Base-by-base conservation (phyloP, 2,113 vertebrate genomes). In the Nesogale talazaci region DNA sequence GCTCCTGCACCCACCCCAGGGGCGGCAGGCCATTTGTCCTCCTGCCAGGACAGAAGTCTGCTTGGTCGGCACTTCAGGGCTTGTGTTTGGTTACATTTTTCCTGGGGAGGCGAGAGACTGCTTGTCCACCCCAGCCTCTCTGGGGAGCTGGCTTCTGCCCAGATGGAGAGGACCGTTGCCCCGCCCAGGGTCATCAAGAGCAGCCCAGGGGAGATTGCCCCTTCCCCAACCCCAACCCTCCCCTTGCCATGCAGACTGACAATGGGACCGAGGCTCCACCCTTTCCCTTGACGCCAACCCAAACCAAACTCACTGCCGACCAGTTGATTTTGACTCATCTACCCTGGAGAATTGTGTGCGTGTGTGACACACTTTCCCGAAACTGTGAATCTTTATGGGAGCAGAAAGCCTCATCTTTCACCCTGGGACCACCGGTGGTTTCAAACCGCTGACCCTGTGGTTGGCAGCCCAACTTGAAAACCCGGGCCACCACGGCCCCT, bases 241-340 rank as follows among this genome's bases (percentile, higher is more conserved):
- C 0, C 1, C 52, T 22, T 84, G 34, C 76, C 70, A 29, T 0
- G 0, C 1, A 9, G 0, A 22, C 74, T 59, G 40, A 8, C 67
- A 19, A 0, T 8, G 46, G 69, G n/a, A 17, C 38, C 9, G 46
- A 52, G 46, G 10, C 46, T 52, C 46, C 46, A 52, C 46, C 46
- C 46, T 6, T 52, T 52, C 14, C 46, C 46, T 8, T 52, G 14
- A 52, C 9, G 14, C 46, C 46, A 52, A 52, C 46, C 46, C 46
- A 52, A 52, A 9, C 46, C 46, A 52, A 52, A 52, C 5, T 1
- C 3, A 17, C 6, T 72, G 17, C 11, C 19, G 3, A 20, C 59
- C 59, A 67, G 29, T 67, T 3, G 14, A 31, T 67, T 67, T 27
- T 8, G 9, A 29, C 25, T 29, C 65, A n/a, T 9, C 31, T 29